Percentiles rank a stretch among this genome's conserved stretches.
These are phyloP conservation scores for Fukomys damarensis DNA, from an alignment of 2,113 vertebrate species.

Conservation along the genomic window DNA sequence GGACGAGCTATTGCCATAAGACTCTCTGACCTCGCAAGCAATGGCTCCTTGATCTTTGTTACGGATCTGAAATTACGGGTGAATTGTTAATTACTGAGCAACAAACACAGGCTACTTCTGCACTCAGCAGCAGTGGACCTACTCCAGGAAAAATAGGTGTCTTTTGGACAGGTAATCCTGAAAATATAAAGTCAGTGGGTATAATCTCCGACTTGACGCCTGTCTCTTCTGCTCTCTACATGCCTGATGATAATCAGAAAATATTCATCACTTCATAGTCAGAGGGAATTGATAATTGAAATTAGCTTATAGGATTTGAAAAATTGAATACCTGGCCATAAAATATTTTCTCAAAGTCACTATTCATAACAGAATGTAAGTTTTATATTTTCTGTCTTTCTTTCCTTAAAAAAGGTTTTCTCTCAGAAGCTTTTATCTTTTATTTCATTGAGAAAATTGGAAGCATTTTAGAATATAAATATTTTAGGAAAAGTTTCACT, in stretches of 20 bases:
- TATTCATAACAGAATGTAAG: background rate
- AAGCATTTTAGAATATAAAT: background rate
- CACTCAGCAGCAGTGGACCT: conserved; percentile 1
- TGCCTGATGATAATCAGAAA: background rate
- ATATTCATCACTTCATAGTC: background rate
- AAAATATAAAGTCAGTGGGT: conserved; percentile 26
- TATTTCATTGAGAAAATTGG: background rate
- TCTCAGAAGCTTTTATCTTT: background rate
- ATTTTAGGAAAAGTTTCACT: background rate
- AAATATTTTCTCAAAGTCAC: background rate
- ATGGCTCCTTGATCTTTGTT: conserved; percentile 61
- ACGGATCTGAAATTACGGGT: conserved; percentile 57
- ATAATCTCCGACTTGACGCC: background rate
- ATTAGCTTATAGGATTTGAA: background rate
- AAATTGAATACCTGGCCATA: background rate
- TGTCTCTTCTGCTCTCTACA: background rate
- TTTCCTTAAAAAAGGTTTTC: background rate
- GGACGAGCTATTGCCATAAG: conserved; percentile 70
- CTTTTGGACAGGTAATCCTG: conserved; percentile 43
- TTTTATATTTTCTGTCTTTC: background rate
- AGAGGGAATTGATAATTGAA: background rate
- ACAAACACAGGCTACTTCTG: background rate
- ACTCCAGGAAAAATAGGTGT: conserved; percentile 57
- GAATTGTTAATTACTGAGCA: conserved; percentile 65
- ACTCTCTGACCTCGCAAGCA: conserved; percentile 52